Base-by-base conservation (phyloP, 2,113 vertebrate genomes). In the Centropus bengalensis region DNA sequence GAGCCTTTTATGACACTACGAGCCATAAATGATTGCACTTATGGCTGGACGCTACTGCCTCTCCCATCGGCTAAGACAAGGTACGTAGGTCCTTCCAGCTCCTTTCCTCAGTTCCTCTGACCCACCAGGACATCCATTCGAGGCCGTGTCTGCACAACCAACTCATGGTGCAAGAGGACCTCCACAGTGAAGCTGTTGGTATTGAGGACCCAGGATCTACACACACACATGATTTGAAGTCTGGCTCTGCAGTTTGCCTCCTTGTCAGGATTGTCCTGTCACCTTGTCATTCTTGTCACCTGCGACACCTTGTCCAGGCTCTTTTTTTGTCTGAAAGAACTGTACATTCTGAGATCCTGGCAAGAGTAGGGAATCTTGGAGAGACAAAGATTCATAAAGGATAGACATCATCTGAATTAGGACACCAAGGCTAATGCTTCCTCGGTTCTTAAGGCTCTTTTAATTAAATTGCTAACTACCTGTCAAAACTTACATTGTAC, bases 401-500 rank as follows among this genome's bases (percentile, higher is more conserved):
- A 60, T 0, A 79, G 52, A 47, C 4, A n/a, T 33, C 19, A 77
- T n/a, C 33, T 66, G 33, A 86, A 73, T 55, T 55, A 64, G 71
- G 89, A 71, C 0, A 0, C 14, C 63, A 27, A 71, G 20, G 33
- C 32, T 47, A 78, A 67, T 2, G 2, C 1, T 2, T 18, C 47
- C 70, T 56, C 5, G 0, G 26, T 55, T 87, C 79, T 81, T 71
- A 86, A 69, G 18, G 60, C 18, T 33, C 30, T 81, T 62, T 26
- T n/a, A 86, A 90, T 64, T 76, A 27, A 88, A 80, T 26, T 63
- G 47, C 81, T 76, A 60, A 66, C 59, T 18, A 28, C 9, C 38
- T 73, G 63, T 68, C 70, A 87, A 82, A 77, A 36, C 24, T 56
- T 76, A 18, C 3, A 76, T 5, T 4, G 4, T 23, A 54, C 33